A percentile compares a stretch with the other conserved stretches of the same genome.
Conservation (phyloP, 2,113 vertebrate genomes). For the Pterophyllum scalare region DNA sequence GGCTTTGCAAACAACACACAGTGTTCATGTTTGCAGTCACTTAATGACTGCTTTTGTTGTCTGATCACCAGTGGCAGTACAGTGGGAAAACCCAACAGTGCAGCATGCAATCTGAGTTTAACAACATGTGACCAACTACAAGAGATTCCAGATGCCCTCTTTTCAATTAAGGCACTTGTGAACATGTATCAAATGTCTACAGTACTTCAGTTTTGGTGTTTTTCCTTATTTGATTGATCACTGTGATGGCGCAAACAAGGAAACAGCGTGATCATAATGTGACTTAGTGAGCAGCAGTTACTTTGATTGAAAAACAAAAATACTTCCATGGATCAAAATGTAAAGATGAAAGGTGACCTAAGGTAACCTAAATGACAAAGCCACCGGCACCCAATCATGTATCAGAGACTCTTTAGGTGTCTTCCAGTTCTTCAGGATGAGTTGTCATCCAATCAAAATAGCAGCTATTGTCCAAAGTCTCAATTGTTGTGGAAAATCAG, state of each 20-base stretch:
- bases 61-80: conserved; percentile 56
- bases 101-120: conserved; percentile 55
- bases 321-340: neutral
- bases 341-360: neutral
- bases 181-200: conserved; percentile 4
- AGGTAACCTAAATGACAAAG: no score
- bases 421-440: no score
- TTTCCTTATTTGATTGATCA: neutral
- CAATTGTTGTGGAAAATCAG: no score
- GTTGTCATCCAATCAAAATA: no score
- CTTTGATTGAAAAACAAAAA: no score
- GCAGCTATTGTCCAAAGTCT: no score
- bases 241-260: neutral
- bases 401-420: no score
- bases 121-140: conserved; percentile 50
- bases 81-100: conserved; percentile 46
- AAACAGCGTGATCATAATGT: no score
- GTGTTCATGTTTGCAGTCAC: conserved; percentile 51
- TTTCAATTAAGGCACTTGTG: conserved; percentile 41
- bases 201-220: neutral
- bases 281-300: neutral
- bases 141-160: conserved; percentile 50
- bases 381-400: no score
- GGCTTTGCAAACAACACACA: conserved; percentile 55
- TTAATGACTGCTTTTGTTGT: conserved; percentile 65